Evolutionary conservation across 2,888 invertebrate species (phyloP).

Genomic region (Eupeodes latifasciatus): DNA sequence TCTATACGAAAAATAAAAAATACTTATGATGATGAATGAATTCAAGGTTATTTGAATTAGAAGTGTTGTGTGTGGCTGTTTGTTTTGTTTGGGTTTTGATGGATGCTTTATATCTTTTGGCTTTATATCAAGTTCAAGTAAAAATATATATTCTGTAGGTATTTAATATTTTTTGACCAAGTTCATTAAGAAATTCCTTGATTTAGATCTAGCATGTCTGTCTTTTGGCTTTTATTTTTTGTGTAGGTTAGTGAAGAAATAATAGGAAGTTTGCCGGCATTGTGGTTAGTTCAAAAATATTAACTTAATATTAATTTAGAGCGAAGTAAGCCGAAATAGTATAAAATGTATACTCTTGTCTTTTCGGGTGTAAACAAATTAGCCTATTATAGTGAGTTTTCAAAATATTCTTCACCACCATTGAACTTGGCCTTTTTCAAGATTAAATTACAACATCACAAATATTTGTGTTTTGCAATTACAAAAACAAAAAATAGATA

Average conservation of each 20-base stretch:
- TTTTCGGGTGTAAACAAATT: too few species aligned
- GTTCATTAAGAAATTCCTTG: constrained; percentile 5
- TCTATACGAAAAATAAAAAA: constrained; percentile 1
- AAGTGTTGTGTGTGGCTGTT: background rate
- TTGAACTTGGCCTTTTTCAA: background rate
- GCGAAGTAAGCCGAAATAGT: too few species aligned
- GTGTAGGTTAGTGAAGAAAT: background rate
- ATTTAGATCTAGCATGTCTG: background rate
- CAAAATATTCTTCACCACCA: background rate
- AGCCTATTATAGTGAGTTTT: background rate
- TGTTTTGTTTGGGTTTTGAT: constrained; percentile 14
- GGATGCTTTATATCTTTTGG: constrained; percentile 8
- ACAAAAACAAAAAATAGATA: background rate
- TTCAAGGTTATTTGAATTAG: constrained; percentile 11
- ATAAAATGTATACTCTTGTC: too few species aligned
- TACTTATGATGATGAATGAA: constrained; percentile 6
- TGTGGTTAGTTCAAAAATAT: too few species aligned
- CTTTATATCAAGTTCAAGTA: constrained; percentile 20
- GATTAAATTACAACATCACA: too few species aligned
- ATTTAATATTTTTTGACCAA: background rate
- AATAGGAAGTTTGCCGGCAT: too few species aligned
- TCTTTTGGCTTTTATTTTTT: background rate
- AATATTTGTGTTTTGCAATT: too few species aligned
- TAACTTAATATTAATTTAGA: too few species aligned
- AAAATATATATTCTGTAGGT: constrained; percentile 5